Evolutionary conservation across 2,888 invertebrate species (phyloP).

Genomic region (Blera fallax): DNA sequence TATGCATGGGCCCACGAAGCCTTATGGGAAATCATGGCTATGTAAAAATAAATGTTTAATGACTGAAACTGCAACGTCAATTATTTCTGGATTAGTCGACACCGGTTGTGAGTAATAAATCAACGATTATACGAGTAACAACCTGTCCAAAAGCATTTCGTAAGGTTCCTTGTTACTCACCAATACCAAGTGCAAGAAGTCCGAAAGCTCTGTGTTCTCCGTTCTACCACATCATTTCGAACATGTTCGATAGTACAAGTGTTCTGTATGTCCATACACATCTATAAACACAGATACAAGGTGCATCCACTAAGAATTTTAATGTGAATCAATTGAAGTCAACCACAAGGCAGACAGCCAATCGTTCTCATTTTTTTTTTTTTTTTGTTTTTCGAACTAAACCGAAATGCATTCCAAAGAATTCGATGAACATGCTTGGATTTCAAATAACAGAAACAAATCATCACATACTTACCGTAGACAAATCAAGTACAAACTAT

Average conservation of each 20-base stretch:
- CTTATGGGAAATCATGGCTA: no score
- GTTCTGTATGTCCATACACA: background rate
- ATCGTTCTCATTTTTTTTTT: background rate
- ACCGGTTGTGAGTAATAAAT: background rate
- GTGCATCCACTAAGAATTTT: background rate
- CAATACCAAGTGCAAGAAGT: background rate
- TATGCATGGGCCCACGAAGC: no score
- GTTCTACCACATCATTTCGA: background rate
- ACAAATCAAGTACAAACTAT: constrained; percentile 9
- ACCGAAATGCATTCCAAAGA: background rate
- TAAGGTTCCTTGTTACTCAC: background rate
- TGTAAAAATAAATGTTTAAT: background rate
- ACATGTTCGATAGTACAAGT: background rate
- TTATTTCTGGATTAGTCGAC: background rate
- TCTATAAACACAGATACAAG: no score
- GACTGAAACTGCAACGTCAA: background rate
- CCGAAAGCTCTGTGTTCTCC: background rate
- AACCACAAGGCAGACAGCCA: constrained; percentile 3
- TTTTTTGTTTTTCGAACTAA: background rate
- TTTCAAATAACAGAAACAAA: constrained; percentile 1
- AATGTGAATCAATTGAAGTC: constrained; percentile 1
- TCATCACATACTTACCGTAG: background rate
- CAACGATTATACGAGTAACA: background rate
- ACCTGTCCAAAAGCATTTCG: no score
- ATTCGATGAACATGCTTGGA: constrained; percentile 12